Percentiles rank a stretch among this genome's conserved stretches.
Evolutionary conservation across 64 coral and sea anemone species (phyloP).

Genomic region (Montipora foliosa): DNA sequence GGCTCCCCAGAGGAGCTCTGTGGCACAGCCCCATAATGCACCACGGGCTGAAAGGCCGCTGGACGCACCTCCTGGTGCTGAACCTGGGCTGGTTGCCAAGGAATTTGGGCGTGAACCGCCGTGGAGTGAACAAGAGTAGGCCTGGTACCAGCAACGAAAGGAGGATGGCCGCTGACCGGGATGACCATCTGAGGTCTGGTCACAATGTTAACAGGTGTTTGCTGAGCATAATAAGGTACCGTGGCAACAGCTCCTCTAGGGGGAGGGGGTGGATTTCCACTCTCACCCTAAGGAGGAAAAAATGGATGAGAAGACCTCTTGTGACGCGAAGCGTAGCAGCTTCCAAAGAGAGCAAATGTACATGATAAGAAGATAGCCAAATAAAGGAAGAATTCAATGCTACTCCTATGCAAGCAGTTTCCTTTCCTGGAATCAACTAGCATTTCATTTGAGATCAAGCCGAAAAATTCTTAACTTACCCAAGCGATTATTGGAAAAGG

Average conservation of each 20-base stretch:
- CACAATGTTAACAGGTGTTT: constrained; percentile 57
- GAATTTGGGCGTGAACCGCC: constrained; percentile 38
- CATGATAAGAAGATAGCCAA: no score
- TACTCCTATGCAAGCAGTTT: no score
- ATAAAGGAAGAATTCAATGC: no score
- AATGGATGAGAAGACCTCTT: no score
- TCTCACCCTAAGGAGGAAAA: constrained; percentile 34
- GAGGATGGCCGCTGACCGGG: constrained; percentile 54
- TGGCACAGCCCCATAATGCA: constrained; percentile 65
- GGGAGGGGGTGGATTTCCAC: constrained; percentile 49
- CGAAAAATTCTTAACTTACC: constrained; percentile 23
- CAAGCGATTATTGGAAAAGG: constrained; percentile 82
- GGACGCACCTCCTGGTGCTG: constrained; percentile 31
- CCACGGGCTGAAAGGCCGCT: constrained; percentile 32
- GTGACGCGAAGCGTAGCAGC: no score
- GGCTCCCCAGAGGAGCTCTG: constrained; percentile 22
- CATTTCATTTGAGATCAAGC: no score
- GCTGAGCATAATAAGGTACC: constrained; percentile 63
- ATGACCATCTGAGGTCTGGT: constrained; percentile 73
- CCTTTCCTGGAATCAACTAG: no score
- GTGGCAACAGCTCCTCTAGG: constrained; percentile 54
- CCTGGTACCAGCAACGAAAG: constrained; percentile 41
- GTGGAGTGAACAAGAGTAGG: constrained; percentile 32
- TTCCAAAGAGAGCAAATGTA: no score
- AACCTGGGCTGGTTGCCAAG: constrained; percentile 67